These are phyloP conservation scores for Rhinoderma darwinii DNA, from an alignment of 2,113 vertebrate species.

Conservation along the genomic window DNA sequence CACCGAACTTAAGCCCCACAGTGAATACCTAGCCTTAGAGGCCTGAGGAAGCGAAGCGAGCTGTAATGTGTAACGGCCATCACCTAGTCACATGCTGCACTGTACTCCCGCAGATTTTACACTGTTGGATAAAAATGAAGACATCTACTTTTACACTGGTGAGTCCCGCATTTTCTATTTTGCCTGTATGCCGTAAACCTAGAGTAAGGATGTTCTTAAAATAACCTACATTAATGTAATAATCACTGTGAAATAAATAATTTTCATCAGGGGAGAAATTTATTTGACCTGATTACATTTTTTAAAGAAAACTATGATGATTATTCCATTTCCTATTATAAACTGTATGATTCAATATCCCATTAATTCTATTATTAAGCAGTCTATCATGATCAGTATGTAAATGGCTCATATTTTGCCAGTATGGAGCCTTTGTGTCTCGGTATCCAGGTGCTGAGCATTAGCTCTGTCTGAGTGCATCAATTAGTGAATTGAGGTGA, in stretches of 20 bases:
- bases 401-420: not conserved
- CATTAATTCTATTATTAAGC: not conserved
- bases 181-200: not conserved
- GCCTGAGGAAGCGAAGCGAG: too few relatives aligned
- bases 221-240: not conserved
- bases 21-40: too few relatives aligned
- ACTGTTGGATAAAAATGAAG: too few relatives aligned
- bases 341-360: not conserved
- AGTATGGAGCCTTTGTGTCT: not conserved
- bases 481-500: slow-evolving; percentile 45
- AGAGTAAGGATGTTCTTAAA: too few relatives aligned
- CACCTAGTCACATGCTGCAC: too few relatives aligned
- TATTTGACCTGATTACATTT: not conserved
- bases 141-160: too few relatives aligned
- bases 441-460: slow-evolving; percentile 16
- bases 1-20: too few relatives aligned
- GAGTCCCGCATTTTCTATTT: too few relatives aligned
- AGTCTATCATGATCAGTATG: not conserved
- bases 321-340: not conserved
- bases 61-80: too few relatives aligned
- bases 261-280: not conserved
- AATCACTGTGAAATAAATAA: not conserved
- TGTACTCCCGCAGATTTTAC: too few relatives aligned
- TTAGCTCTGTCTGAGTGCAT: slow-evolving; percentile 17
- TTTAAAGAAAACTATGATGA: not conserved